Evolutionary conservation across 2,113 vertebrate genomes (phyloP).

Genomic region (Zonotrichia leucophrys): DNA sequence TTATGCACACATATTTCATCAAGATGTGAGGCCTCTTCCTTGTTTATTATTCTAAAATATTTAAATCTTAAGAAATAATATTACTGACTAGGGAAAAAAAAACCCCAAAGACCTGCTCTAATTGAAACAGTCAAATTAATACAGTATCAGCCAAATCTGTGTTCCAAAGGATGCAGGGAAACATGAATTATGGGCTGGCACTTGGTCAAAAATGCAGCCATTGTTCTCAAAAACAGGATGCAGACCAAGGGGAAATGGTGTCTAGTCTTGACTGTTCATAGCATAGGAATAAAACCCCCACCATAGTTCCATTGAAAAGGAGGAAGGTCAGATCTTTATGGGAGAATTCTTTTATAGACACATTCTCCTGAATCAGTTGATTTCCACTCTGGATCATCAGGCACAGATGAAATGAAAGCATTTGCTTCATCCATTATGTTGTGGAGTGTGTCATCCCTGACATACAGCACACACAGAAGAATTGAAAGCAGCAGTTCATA

Average conservation of each 20-base stretch:
- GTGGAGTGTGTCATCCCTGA: not conserved
- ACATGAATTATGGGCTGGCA: conserved; percentile 29
- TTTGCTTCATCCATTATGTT: not conserved
- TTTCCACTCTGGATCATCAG: not conserved
- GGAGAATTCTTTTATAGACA: not conserved
- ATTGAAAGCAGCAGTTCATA: not conserved
- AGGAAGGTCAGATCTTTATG: not conserved
- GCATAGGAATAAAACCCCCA: not conserved
- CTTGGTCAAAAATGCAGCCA: conserved; percentile 47
- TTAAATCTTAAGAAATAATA: not conserved
- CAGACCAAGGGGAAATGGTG: conserved; percentile 47
- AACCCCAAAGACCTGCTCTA: not conserved
- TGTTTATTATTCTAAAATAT: not conserved
- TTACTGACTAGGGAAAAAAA: not conserved
- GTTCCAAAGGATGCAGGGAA: not conserved
- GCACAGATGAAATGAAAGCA: not conserved
- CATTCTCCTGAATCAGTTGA: not conserved
- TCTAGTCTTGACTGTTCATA: conserved; percentile 31
- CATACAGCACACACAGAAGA: not conserved
- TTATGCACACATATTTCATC: not conserved
- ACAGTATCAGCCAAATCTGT: not conserved
- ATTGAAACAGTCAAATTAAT: not conserved
- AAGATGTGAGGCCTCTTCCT: not conserved
- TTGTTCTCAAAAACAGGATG: conserved; percentile 48
- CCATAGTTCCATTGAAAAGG: not conserved